These are phyloP conservation scores for Morone chrysops DNA, from an alignment of 2,113 vertebrate genomes.

Conservation along the genomic window DNA sequence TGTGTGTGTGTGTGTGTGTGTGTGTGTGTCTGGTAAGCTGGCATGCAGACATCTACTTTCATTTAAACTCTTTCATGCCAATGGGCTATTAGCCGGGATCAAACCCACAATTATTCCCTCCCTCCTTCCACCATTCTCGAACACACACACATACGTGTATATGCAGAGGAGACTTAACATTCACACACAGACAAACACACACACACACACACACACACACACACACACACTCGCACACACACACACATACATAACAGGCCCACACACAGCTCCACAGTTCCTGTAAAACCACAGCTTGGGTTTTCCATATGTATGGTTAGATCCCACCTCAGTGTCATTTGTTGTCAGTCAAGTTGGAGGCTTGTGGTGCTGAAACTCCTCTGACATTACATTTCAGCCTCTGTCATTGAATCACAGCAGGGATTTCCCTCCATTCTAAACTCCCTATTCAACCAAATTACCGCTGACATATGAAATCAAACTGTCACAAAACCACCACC, in stretches of 20 bases:
- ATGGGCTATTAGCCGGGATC: conserved; percentile 20
- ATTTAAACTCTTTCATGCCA: conserved; percentile 38
- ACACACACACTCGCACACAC: conserved; percentile 44
- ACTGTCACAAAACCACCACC: conserved; percentile 36
- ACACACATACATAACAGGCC: conserved; percentile 10
- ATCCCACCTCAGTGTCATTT: conserved; percentile 28
- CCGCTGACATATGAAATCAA: conserved; percentile 34
- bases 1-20: background rate
- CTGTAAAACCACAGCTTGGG: conserved; percentile 17
- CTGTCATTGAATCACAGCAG: conserved; percentile 30
- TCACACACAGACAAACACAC: conserved; percentile 39
- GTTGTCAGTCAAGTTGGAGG: conserved; percentile 1
- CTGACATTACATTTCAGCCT: conserved; percentile 19
- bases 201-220: conserved; percentile 19
- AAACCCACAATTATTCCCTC: conserved; percentile 46
- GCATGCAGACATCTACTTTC: conserved; percentile 28
- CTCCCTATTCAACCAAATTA: conserved; percentile 36
- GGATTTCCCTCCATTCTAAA: conserved; percentile 27
- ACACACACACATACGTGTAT: background rate
- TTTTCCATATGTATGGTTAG: conserved; percentile 34
- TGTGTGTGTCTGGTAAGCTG: conserved; percentile 3
- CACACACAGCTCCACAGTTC: conserved; percentile 41
- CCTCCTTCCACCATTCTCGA: background rate
- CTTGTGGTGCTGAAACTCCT: background rate
- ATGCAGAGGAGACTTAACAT: conserved; percentile 7